A percentile compares a stretch with the other conserved stretches of the same genome.
phyloP scores from a whole-genome alignment of 2,113 vertebrate species.

The Microtus richardsoni region DNA sequence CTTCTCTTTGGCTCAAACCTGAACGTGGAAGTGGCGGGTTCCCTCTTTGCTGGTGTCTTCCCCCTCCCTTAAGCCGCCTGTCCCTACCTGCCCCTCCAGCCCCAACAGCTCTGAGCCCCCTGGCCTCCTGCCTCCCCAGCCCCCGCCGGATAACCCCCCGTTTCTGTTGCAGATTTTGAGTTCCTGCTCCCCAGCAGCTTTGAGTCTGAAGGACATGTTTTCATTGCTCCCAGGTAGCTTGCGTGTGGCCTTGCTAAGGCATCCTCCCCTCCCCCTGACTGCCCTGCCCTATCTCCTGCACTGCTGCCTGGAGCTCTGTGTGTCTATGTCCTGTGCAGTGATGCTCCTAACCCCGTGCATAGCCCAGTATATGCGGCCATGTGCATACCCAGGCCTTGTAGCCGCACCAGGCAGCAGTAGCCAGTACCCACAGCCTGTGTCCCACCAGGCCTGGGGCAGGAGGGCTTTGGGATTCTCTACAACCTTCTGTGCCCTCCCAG shows the following conservation, averaged over 20 bases:
- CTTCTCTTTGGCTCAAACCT: constrained; percentile 75
- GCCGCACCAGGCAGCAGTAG: constrained; percentile 66
- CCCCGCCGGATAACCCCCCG: constrained; percentile 94
- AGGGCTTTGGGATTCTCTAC: constrained; percentile 41
- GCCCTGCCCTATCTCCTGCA: constrained; percentile 65
- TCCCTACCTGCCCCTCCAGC: constrained; percentile 63
- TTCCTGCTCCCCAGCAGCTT: constrained; percentile 99
- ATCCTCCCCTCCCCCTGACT: constrained; percentile 78
- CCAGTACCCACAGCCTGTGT: not conserved
- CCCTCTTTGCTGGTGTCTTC: constrained; percentile 80
- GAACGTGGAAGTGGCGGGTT: constrained; percentile 78
- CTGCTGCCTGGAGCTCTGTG: constrained; percentile 78
- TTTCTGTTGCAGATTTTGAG: constrained; percentile 99
- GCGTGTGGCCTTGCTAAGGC: constrained; percentile 90
- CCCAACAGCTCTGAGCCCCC: constrained; percentile 79
- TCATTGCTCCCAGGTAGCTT: constrained; percentile 99
- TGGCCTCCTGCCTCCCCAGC: constrained; percentile 76
- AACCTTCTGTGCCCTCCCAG: constrained; percentile 2
- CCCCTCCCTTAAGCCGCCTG: constrained; percentile 76
- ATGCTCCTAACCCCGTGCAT: constrained; percentile 68
- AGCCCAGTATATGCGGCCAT: constrained; percentile 78
- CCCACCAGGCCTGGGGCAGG: not conserved
- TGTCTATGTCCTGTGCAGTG: constrained; percentile 84
- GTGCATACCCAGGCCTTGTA: constrained; percentile 75
- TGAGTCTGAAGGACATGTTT: constrained; percentile 99